phyloP scores from a whole-genome alignment of 2,888 invertebrate species.

The Ophion costatus region DNA sequence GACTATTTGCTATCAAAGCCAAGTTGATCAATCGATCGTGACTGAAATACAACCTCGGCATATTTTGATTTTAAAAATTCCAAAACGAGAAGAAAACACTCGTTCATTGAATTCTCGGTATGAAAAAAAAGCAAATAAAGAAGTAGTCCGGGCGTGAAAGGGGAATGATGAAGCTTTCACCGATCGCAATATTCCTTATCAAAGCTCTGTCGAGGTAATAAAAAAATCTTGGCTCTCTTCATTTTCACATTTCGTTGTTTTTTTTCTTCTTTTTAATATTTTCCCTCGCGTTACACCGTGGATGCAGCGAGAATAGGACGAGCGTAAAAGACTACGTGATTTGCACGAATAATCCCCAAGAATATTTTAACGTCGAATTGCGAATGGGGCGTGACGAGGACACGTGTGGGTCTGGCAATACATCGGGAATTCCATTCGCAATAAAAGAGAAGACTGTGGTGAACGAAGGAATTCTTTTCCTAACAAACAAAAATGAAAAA shows the following conservation, averaged over 20 bases:
- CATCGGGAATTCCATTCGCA: constrained; percentile 9
- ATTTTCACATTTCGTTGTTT: constrained; percentile 39
- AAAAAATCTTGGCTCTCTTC: constrained; percentile 34
- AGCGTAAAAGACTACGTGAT: constrained; percentile 55
- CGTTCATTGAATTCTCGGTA: not conserved
- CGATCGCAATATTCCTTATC: constrained; percentile 30
- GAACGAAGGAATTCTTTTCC: not conserved
- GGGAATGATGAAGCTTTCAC: constrained; percentile 17
- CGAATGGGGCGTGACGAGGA: constrained; percentile 20
- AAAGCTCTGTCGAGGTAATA: constrained; percentile 36
- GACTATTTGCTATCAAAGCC: not conserved
- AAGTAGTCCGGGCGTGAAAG: not conserved
- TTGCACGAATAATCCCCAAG: constrained; percentile 56
- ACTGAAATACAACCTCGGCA: not conserved
- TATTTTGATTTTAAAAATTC: not conserved
- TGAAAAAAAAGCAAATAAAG: not conserved
- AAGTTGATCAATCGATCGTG: not conserved
- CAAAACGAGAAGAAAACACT: not conserved
- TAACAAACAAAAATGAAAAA: not conserved
- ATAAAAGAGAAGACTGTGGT: not conserved
- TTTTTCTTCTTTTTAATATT: constrained; percentile 28
- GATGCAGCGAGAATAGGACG: constrained; percentile 37
- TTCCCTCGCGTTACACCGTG: constrained; percentile 17
- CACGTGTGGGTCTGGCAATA: not conserved
- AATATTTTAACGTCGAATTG: constrained; percentile 54